Evolutionary conservation across 2,888 invertebrate genomes (phyloP).

Genomic region (Diabrotica balteata): DNA sequence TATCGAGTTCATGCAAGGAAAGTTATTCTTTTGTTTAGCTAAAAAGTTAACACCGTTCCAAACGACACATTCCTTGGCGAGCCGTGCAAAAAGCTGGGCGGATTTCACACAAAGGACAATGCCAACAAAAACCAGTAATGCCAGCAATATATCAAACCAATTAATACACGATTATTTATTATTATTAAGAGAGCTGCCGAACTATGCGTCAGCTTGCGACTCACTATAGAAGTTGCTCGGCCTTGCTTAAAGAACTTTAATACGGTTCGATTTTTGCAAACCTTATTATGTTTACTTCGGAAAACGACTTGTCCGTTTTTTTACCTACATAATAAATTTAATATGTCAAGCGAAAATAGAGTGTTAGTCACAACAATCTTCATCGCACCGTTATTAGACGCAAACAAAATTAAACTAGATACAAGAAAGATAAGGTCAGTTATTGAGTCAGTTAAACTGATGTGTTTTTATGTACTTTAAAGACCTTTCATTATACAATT

Average conservation of each 20-base stretch:
- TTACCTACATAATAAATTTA: too few species aligned
- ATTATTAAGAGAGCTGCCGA: conserved; percentile 58
- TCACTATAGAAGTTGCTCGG: not conserved
- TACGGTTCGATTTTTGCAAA: too few species aligned
- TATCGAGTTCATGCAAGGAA: conserved; percentile 26
- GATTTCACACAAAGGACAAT: conserved; percentile 57
- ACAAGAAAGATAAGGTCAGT: too few species aligned
- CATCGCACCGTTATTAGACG: too few species aligned
- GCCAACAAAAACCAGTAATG: conserved; percentile 56
- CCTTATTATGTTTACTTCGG: too few species aligned
- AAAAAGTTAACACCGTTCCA: conserved; percentile 51
- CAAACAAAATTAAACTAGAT: too few species aligned
- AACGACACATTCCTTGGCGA: conserved; percentile 54
- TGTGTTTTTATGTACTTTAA: too few species aligned
- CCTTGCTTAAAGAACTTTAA: not conserved
- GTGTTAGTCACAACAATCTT: too few species aligned
- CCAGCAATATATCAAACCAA: conserved; percentile 61
- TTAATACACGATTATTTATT: conserved; percentile 61
- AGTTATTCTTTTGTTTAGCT: conserved; percentile 45
- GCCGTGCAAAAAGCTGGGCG: conserved; percentile 53
- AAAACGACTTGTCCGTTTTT: too few species aligned
- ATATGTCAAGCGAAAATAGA: too few species aligned
- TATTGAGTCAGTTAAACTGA: too few species aligned
- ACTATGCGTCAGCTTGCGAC: conserved; percentile 44
- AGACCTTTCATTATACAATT: too few species aligned